phyloP scores from a whole-genome alignment of 2,797 vertebrate species.

The Lepus oiostolus region DNA sequence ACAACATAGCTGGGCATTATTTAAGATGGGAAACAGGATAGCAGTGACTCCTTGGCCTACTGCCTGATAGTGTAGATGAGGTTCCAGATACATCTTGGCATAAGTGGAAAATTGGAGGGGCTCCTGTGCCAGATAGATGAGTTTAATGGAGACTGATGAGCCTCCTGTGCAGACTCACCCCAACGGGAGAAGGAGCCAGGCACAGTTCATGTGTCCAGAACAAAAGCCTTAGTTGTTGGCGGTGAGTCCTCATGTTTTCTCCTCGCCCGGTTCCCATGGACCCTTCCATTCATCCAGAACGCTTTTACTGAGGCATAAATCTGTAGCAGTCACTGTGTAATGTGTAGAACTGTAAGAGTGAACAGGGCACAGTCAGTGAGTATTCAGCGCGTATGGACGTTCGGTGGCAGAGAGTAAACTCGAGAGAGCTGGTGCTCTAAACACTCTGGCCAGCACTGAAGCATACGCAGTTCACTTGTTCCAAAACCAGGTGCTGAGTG shows the following conservation, averaged over 20 bases:
- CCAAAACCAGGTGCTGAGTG: slow-evolving; percentile 32
- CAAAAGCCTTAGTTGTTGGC: slow-evolving; percentile 70
- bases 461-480: neutral
- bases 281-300: slow-evolving; percentile 58
- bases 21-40: slow-evolving; percentile 77
- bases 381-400: neutral
- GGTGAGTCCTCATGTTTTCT: slow-evolving; percentile 34
- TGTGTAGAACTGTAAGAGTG: slow-evolving; percentile 43
- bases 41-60: slow-evolving; percentile 66
- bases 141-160: slow-evolving; percentile 69
- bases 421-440: slow-evolving; percentile 4
- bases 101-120: slow-evolving; percentile 56
- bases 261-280: neutral
- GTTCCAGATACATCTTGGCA: slow-evolving; percentile 76
- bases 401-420: slow-evolving; percentile 8
- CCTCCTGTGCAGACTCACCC: slow-evolving; percentile 52
- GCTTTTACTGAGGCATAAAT: slow-evolving; percentile 70
- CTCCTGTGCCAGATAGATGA: slow-evolving; percentile 70
- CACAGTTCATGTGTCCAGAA: slow-evolving; percentile 67
- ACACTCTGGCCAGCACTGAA: neutral
- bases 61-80: slow-evolving; percentile 73
- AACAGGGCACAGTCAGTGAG: slow-evolving; percentile 46
- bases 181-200: slow-evolving; percentile 62
- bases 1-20: slow-evolving; percentile 66
- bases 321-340: slow-evolving; percentile 45